phyloP scores from a whole-genome alignment of 2,113 vertebrate genomes.

The Ia io region DNA sequence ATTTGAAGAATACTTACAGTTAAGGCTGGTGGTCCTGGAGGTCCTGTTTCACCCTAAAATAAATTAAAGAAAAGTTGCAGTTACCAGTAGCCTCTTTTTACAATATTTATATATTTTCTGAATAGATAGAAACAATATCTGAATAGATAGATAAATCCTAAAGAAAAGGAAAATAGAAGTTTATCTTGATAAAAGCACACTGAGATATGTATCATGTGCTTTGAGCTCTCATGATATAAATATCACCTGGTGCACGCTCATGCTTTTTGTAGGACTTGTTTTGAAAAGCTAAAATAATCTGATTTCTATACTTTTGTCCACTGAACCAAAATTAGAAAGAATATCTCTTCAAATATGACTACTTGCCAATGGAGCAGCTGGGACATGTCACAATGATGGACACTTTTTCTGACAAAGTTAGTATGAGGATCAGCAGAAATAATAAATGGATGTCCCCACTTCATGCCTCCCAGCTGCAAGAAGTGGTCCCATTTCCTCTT shows the following conservation, averaged over 20 bases:
- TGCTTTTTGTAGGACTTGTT: constrained; percentile 48
- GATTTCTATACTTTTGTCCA: constrained; percentile 66
- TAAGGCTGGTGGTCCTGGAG: constrained; percentile 81
- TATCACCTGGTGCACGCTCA: background rate
- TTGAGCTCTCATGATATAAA: constrained; percentile 26
- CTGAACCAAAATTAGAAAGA: constrained; percentile 67
- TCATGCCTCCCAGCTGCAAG: constrained; percentile 56
- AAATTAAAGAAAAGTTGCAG: constrained; percentile 39
- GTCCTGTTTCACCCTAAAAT: constrained; percentile 84
- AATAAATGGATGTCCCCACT: constrained; percentile 58
- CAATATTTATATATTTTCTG: constrained; percentile 34
- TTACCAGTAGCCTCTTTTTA: constrained; percentile 2
- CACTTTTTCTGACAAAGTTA: constrained; percentile 70
- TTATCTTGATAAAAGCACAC: background rate
- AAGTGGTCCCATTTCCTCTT: background rate
- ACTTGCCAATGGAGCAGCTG: constrained; percentile 66
- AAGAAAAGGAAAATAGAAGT: constrained; percentile 40
- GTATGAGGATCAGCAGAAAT: constrained; percentile 63
- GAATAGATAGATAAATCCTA: background rate
- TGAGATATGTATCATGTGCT: background rate
- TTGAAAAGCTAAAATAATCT: constrained; percentile 64
- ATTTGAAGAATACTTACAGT: constrained; percentile 79
- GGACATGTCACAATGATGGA: constrained; percentile 10
- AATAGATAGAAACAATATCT: constrained; percentile 15
- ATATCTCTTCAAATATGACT: constrained; percentile 53